Percentiles rank a stretch among this genome's conserved stretches.
phyloP scores from a whole-genome alignment of 2,113 vertebrate genomes.

The Gobio gobio region DNA sequence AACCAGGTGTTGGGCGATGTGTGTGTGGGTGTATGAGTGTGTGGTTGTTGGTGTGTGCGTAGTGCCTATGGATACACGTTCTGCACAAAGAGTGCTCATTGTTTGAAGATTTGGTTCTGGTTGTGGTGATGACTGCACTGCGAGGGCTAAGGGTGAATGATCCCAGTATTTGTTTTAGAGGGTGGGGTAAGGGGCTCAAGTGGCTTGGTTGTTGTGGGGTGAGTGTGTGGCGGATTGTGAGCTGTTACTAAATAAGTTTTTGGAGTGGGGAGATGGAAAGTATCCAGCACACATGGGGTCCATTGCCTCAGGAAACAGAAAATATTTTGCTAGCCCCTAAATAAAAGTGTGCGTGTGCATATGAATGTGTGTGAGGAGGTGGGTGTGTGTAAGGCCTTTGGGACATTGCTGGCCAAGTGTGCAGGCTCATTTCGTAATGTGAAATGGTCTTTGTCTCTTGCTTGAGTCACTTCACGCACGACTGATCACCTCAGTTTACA shows the following conservation, averaged over 20 bases:
- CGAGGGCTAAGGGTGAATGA: constrained; percentile 46
- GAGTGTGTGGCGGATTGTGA: background rate
- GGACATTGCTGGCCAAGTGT: constrained; percentile 26
- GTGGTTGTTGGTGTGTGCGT: constrained; percentile 48
- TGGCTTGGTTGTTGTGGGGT: constrained; percentile 54
- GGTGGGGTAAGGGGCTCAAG: constrained; percentile 46
- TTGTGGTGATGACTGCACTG: constrained; percentile 9
- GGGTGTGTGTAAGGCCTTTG: constrained; percentile 16
- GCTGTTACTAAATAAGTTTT: constrained; percentile 2
- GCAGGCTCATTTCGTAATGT: constrained; percentile 48
- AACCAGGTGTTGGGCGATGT: constrained; percentile 71
- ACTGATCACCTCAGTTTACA: constrained; percentile 29
- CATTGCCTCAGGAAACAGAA: constrained; percentile 71
- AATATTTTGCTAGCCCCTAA: constrained; percentile 57
- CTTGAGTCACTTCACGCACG: constrained; percentile 21
- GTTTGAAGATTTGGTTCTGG: constrained; percentile 27
- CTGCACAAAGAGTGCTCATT: constrained; percentile 29
- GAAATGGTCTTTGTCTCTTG: constrained; percentile 40
- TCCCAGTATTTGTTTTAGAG: constrained; percentile 47
- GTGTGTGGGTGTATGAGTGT: constrained; percentile 61
- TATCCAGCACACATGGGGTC: constrained; percentile 71
- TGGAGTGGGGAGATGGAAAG: constrained; percentile 65
- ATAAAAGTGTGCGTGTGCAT: background rate
- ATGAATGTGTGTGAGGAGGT: background rate
- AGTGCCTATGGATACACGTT: constrained; percentile 47